Base-by-base conservation (phyloP, 2,113 vertebrate species). In the Myanophis thanlyinensis region DNA sequence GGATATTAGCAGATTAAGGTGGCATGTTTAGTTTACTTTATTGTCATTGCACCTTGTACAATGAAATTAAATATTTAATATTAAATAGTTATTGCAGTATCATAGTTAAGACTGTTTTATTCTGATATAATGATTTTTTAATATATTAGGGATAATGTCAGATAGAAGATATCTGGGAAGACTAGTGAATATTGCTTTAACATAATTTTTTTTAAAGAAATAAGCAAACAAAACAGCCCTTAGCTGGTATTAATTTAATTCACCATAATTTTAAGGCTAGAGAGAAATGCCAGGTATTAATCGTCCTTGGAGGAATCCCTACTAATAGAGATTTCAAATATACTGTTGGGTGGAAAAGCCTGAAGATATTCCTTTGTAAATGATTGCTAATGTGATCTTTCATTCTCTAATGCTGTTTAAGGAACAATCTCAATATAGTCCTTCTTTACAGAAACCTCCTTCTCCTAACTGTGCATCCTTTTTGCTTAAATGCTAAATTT, bases 281-380 rank as follows among this genome's bases (percentile, higher is more conserved):
- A 30, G 91, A 91, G 18, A 80, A 80, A 80, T 80, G 35, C 62
- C 54, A 91, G 54, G 54, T 91, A 56, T 91, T 87, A 91, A 62
- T 52, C 13, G 8, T 87, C 62, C 53, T 49, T 67, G 30, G 59
- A 56, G 59, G 30, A 87, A 91, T 91, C 54, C 47, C 54, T 87
- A 35, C 47, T 91, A 87, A 87, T 49, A 56, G 52, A 47, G 46
- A 30, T 62, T 62, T 59, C 49, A 87, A 30, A n/a, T 54, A 49
- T 90, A 12, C 67, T 52, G n/a, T 40, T 51, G 23, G 27, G 4
- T 48, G 1, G 18, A 47, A 73, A 52, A 84, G 35, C 51, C 49
- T 91, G 25, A 87, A 91, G 85, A 49, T 48, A 87, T 87, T 27
- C 15, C 44, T 3, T 44, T 35, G 40, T 9, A 90, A 73, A 49